These are phyloP conservation scores for Panulirus ornatus DNA, from an alignment of 1,140 invertebrate genomes.

Conservation along the genomic window DNA sequence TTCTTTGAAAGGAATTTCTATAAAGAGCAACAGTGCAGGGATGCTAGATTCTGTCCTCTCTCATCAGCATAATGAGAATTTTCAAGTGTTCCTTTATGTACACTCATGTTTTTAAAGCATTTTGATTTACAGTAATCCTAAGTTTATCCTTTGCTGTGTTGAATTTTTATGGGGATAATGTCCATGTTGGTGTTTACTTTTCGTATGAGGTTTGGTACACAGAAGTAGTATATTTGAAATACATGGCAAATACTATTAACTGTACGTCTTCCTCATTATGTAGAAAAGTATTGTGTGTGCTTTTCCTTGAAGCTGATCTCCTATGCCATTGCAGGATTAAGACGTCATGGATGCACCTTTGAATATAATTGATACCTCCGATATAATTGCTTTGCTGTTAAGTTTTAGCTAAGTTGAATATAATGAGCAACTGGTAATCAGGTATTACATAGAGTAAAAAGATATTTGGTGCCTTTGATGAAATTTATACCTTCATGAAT, in stretches of 20 bases:
- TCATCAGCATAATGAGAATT: neutral
- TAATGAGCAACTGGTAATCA: neutral
- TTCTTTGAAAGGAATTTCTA: neutral
- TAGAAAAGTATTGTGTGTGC: neutral
- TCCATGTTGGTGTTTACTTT: slow-evolving; percentile 26
- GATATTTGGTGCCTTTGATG: neutral
- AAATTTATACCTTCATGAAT: neutral
- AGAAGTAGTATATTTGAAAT: slow-evolving; percentile 25
- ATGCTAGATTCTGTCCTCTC: slow-evolving; percentile 8
- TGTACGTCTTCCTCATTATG: slow-evolving; percentile 22
- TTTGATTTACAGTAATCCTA: neutral
- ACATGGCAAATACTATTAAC: neutral
- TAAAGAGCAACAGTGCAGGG: neutral
- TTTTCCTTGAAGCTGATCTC: neutral
- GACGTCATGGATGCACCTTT: neutral
- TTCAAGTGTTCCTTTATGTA: neutral
- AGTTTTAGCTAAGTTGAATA: neutral
- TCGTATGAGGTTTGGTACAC: slow-evolving; percentile 1
- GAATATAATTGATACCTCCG: neutral
- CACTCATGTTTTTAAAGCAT: neutral
- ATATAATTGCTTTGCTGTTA: neutral
- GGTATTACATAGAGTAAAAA: neutral
- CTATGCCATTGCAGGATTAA: neutral
- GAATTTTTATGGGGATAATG: neutral
- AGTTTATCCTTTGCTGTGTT: slow-evolving; percentile 8